These are phyloP conservation scores for Halocaridina rubra DNA, from an alignment of 2,888 invertebrate species.

Conservation along the genomic window DNA sequence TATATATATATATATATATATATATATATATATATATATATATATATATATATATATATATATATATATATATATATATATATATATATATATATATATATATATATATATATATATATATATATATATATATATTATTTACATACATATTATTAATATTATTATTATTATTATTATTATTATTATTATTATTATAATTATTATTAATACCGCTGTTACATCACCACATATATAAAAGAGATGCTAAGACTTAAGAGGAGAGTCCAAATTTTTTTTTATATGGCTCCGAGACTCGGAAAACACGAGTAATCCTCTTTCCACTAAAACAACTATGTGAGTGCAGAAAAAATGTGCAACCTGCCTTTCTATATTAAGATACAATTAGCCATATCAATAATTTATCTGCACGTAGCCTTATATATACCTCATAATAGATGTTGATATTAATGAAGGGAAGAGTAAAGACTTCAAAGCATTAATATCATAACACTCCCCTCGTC, in stretches of 20 bases:
- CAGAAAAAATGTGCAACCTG: too few species aligned
- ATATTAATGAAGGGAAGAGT: too few species aligned
- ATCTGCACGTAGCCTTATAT: too few species aligned
- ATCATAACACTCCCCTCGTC: too few species aligned
- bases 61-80: background rate
- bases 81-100: background rate
- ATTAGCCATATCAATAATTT: too few species aligned
- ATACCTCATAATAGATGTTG: too few species aligned
- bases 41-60: background rate
- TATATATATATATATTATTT: background rate
- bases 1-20: background rate
- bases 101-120: background rate
- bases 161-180: background rate
- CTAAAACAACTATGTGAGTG: too few species aligned
- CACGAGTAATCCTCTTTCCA: too few species aligned
- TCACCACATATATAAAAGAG: too few species aligned
- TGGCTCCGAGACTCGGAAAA: background rate
- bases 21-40: background rate
- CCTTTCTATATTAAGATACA: too few species aligned
- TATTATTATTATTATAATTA: background rate
- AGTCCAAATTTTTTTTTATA: background rate
- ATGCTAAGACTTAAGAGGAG: too few species aligned
- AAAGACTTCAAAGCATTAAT: too few species aligned
- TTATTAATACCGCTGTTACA: background rate
- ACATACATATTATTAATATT: background rate